Conservation (phyloP, 2,113 vertebrate genomes). For the Diadophis punctatus region DNA sequence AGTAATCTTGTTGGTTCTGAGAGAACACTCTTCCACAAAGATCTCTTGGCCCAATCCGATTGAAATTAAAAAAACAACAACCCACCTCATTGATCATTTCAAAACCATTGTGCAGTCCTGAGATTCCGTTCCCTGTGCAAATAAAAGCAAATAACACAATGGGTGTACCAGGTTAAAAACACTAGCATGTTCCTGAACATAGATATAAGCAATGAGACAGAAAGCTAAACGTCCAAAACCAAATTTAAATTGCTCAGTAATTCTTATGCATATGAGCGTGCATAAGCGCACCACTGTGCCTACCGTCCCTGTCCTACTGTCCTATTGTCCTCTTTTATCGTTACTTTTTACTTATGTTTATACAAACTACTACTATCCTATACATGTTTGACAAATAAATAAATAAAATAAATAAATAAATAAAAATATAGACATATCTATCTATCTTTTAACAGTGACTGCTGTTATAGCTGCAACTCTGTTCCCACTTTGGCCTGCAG, state of each 20-base stretch:
- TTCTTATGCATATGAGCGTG: rapidly evolving
- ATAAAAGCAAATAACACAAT: background rate
- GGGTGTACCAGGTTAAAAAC: background rate
- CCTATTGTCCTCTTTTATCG: too few species aligned
- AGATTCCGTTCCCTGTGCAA: background rate
- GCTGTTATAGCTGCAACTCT: conserved; percentile 97
- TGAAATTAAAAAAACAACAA: background rate
- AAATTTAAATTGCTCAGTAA: background rate
- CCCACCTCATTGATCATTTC: background rate
- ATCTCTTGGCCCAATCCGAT: background rate
- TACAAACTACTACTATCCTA: too few species aligned
- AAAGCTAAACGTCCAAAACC: too few species aligned
- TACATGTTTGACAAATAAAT: too few species aligned
- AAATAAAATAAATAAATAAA: too few species aligned
- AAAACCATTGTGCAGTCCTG: background rate
- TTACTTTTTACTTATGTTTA: too few species aligned
- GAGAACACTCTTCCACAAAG: background rate
- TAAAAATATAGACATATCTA: background rate
- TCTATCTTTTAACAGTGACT: conserved; percentile 74
- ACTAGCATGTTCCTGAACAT: background rate
- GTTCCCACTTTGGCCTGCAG: conserved; percentile 97
- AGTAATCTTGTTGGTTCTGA: background rate
- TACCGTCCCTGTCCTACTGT: too few species aligned
- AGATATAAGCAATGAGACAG: background rate
- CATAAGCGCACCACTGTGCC: too few species aligned